phyloP scores from a whole-genome alignment of 2,797 vertebrate genomes.

The Peromyscus eremicus region DNA sequence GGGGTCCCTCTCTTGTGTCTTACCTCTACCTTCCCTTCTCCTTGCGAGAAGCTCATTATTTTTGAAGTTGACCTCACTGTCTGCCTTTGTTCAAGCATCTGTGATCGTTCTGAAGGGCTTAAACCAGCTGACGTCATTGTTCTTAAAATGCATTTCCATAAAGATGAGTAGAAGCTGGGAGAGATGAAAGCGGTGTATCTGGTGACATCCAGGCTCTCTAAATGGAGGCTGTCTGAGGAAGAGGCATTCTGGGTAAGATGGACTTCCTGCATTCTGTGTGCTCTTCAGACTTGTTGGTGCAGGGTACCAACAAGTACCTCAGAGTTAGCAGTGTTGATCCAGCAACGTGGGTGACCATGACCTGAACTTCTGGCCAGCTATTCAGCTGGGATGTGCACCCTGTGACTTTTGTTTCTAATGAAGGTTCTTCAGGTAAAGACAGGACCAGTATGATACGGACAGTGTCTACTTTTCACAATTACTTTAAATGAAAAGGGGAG shows the following conservation, averaged over 20 bases:
- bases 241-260: background rate
- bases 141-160: constrained; percentile 14
- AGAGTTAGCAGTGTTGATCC: background rate
- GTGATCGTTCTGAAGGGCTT: background rate
- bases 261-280: background rate
- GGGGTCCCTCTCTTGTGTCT: background rate
- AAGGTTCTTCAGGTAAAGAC: background rate
- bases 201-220: background rate
- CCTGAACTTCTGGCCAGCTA: constrained; percentile 8
- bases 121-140: background rate
- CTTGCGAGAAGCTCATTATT: background rate
- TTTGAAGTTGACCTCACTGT: constrained; percentile 19
- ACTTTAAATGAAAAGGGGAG: constrained; percentile 6
- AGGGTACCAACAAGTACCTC: background rate
- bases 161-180: background rate
- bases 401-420: constrained; percentile 37
- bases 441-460: background rate
- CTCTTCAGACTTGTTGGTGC: background rate
- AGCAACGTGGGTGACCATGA: background rate
- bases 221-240: background rate
- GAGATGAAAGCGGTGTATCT: background rate
- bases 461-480: constrained; percentile 14
- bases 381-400: background rate
- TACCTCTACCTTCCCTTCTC: background rate
- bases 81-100: constrained; percentile 16